Evolutionary conservation across 2,113 vertebrate genomes (phyloP).

Genomic region (Festucalex cinctus): DNA sequence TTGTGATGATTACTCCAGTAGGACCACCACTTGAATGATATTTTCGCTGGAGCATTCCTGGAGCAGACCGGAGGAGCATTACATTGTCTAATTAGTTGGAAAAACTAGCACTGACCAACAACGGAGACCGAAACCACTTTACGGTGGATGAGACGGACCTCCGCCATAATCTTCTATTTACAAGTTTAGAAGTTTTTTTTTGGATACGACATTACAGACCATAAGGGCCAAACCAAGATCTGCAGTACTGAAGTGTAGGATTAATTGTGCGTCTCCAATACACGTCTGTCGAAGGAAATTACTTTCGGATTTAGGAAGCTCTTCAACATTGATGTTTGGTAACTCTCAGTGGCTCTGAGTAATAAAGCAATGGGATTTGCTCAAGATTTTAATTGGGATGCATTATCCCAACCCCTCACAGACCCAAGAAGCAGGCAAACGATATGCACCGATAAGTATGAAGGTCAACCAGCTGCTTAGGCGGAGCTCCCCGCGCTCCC

Average conservation of each 20-base stretch:
- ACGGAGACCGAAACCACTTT: neutral
- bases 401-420: constrained; percentile 68
- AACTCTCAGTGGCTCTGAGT: constrained; percentile 70
- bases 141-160: neutral
- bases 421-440: constrained; percentile 57
- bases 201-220: neutral
- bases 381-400: constrained; percentile 74
- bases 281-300: constrained; percentile 58
- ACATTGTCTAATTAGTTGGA: too few species aligned
- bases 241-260: constrained; percentile 10
- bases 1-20: too few species aligned
- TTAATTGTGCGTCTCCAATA: constrained; percentile 39
- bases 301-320: constrained; percentile 69
- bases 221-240: neutral
- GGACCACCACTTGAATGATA: too few species aligned
- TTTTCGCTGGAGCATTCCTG: too few species aligned
- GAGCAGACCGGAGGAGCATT: too few species aligned
- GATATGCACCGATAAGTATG: constrained; percentile 69
- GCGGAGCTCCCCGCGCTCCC: constrained; percentile 41
- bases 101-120: neutral
- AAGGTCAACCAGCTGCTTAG: constrained; percentile 72
- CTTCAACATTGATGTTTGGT: constrained; percentile 67
- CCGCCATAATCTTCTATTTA: neutral
- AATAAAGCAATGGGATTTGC: constrained; percentile 73
- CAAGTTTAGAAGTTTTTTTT: neutral